Conservation (phyloP, 2,888 invertebrate species). For the Polymixis lichenea region DNA sequence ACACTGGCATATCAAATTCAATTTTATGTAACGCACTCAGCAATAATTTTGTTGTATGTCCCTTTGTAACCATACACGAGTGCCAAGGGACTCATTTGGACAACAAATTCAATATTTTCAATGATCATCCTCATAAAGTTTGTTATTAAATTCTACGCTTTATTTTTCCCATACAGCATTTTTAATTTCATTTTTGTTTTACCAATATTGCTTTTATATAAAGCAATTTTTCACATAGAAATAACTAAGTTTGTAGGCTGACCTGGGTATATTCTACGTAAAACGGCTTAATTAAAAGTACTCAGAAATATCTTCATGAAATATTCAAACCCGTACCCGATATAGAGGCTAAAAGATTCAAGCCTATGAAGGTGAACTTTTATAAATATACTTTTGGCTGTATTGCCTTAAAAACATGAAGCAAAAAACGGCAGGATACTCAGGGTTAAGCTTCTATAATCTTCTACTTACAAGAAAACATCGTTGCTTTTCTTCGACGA, state of each 20-base stretch:
- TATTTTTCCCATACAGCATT: conserved; percentile 46
- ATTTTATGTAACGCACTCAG: conserved; percentile 59
- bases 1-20: conserved; percentile 66
- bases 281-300: conserved; percentile 49
- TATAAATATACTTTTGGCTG: neutral
- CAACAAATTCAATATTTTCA: conserved; percentile 73
- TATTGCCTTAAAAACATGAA: conserved; percentile 19
- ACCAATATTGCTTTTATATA: conserved; percentile 29
- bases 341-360: conserved; percentile 13
- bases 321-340: conserved; percentile 36
- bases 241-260: conserved; percentile 27
- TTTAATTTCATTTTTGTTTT: conserved; percentile 26
- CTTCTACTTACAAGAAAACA: conserved; percentile 41
- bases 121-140: conserved; percentile 65
- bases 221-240: conserved; percentile 45
- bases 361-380: conserved; percentile 14
- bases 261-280: conserved; percentile 30
- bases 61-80: conserved; percentile 73
- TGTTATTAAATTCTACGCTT: conserved; percentile 69
- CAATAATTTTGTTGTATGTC: conserved; percentile 68
- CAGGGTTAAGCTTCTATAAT: conserved; percentile 36
- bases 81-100: conserved; percentile 67
- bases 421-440: conserved; percentile 34
- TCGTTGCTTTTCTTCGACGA: conserved; percentile 45
- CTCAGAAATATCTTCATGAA: conserved; percentile 38